These are phyloP conservation scores for Daphoenositta chrysoptera DNA, from an alignment of 2,113 vertebrate genomes.

Conservation along the genomic window DNA sequence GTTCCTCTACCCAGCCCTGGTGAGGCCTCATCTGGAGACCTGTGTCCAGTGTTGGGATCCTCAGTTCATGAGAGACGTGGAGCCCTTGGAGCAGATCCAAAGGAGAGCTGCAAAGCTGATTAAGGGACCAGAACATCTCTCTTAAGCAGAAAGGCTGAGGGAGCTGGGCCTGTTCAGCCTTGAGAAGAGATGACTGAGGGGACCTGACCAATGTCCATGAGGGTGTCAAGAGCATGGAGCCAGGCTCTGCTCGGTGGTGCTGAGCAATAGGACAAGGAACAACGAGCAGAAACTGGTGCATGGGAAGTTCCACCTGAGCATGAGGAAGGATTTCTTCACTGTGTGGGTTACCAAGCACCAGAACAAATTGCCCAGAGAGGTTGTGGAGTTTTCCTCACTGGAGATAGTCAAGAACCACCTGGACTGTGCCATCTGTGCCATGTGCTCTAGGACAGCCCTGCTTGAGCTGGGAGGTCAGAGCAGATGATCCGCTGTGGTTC, in stretches of 20 bases:
- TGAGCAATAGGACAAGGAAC: background rate
- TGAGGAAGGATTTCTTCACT: background rate
- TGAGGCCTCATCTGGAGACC: background rate
- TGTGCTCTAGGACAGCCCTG: background rate
- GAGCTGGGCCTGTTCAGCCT: background rate
- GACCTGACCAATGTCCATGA: background rate
- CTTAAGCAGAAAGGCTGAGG: background rate
- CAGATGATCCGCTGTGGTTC: background rate
- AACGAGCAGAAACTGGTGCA: background rate
- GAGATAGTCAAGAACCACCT: background rate
- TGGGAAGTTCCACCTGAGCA: background rate
- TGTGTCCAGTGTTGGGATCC: background rate
- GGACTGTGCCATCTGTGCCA: background rate
- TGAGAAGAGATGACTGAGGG: background rate
- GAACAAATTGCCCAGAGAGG: background rate
- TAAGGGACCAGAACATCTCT: background rate
- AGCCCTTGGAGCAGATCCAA: background rate
- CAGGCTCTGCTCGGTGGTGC: background rate
- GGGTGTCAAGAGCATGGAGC: background rate
- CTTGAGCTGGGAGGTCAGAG: background rate
- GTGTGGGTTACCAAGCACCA: too few species aligned
- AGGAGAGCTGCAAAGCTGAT: background rate
- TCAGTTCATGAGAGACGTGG: background rate
- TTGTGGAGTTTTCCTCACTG: background rate
- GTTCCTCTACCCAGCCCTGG: background rate